phyloP scores from a whole-genome alignment of 1,140 invertebrate species.

The Drosophila ercepeae region DNA sequence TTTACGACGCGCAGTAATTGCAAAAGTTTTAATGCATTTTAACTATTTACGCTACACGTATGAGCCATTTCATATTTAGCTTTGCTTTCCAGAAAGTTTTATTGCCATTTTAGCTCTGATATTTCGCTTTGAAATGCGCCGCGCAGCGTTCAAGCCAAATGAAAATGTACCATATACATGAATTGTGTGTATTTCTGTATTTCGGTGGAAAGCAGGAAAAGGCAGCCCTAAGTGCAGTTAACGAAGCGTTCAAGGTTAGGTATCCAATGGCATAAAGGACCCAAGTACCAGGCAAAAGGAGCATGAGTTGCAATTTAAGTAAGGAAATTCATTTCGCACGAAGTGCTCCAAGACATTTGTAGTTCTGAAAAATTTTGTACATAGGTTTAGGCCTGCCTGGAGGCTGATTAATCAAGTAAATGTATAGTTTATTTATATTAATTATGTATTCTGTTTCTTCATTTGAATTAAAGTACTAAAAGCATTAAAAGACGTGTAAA shows the following conservation, averaged over 20 bases:
- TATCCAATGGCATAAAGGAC: constrained; percentile 17
- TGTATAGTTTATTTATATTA: neutral
- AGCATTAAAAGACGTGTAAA: neutral
- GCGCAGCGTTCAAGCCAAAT: neutral
- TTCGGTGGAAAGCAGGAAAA: constrained; percentile 5
- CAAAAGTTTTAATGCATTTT: constrained; percentile 76
- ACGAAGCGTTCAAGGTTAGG: constrained; percentile 68
- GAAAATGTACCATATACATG: constrained; percentile 10
- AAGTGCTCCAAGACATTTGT: constrained; percentile 55
- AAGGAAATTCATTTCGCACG: constrained; percentile 74
- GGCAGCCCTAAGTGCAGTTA: constrained; percentile 58
- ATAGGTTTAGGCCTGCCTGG: neutral
- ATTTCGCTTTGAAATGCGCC: constrained; percentile 44
- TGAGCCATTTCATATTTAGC: constrained; percentile 60
- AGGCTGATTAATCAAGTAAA: neutral
- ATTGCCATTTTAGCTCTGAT: constrained; percentile 65
- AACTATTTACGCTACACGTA: constrained; percentile 61
- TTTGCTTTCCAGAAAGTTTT: constrained; percentile 52
- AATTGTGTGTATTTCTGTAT: constrained; percentile 15
- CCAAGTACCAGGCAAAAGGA: constrained; percentile 12
- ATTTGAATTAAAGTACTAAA: too few relatives aligned
- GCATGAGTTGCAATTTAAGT: constrained; percentile 67
- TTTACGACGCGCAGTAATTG: constrained; percentile 51
- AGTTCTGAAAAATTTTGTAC: constrained; percentile 28
- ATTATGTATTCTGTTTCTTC: too few relatives aligned